These are phyloP conservation scores for Hippocampus comes DNA, from an alignment of 2,113 vertebrate species.

Conservation along the genomic window DNA sequence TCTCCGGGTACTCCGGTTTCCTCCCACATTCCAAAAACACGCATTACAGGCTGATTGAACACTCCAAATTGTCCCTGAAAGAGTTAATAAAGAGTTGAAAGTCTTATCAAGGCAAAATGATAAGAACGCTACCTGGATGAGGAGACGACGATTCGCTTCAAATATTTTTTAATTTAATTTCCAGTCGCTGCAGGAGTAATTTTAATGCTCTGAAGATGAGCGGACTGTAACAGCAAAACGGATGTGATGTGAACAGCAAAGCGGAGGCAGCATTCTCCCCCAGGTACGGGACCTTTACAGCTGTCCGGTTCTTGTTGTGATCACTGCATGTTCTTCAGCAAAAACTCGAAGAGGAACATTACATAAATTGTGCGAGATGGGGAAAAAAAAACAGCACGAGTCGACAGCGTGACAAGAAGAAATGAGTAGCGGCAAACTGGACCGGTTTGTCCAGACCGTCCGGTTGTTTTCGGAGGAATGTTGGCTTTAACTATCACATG, in stretches of 20 bases:
- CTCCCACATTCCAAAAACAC: too few species aligned
- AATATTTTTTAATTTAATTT: too few species aligned
- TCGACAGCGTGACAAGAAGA: background rate
- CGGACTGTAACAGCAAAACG: too few species aligned
- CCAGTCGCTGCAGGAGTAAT: too few species aligned
- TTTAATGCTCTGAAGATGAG: too few species aligned
- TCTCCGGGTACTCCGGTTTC: too few species aligned
- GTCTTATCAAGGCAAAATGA: too few species aligned
- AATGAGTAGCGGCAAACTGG: slow-evolving; percentile 8
- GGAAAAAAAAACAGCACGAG: background rate
- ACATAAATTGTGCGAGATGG: background rate
- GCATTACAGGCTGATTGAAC: too few species aligned
- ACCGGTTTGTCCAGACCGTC: slow-evolving; percentile 55
- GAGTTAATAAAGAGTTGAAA: slow-evolving; percentile 6
- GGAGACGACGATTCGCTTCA: too few species aligned
- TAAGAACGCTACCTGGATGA: too few species aligned
- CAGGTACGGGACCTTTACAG: background rate
- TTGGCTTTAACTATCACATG: slow-evolving; percentile 50
- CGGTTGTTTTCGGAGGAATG: slow-evolving; percentile 52
- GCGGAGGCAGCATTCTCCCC: background rate
- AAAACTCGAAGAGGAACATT: background rate
- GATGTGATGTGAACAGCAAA: too few species aligned
- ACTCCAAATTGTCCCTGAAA: too few species aligned
- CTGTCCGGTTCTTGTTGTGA: background rate
- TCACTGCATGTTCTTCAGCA: background rate